A percentile compares a stretch with the other conserved stretches of the same genome.
Conservation (phyloP, 2,797 vertebrate species). For the Artibeus jamaicensis region DNA sequence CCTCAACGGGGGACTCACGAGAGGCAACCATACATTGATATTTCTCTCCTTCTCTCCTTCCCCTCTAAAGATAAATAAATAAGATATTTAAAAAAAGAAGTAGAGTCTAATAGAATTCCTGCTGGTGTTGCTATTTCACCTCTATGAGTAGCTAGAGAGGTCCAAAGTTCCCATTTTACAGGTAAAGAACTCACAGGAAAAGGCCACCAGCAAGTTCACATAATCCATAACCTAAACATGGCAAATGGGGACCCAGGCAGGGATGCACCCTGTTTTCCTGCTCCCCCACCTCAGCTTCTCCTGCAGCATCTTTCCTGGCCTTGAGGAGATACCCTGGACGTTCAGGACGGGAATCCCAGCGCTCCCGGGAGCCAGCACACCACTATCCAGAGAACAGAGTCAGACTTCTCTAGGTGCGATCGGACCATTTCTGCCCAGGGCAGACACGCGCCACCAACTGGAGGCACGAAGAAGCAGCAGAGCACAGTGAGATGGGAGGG, state of each 20-base stretch:
- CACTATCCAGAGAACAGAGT: background rate
- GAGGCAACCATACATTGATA: too few species aligned
- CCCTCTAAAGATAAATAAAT: too few species aligned
- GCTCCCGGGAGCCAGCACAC: background rate
- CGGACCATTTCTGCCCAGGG: background rate
- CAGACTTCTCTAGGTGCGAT: background rate
- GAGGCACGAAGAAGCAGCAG: background rate
- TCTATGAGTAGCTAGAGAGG: background rate
- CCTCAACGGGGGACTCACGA: too few species aligned
- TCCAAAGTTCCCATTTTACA: background rate
- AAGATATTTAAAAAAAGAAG: too few species aligned
- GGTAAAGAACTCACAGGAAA: background rate
- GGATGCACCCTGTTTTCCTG: background rate
- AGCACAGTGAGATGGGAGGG: background rate
- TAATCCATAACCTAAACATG: background rate
- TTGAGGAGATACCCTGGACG: background rate
- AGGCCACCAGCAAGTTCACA: background rate
- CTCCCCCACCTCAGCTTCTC: too few species aligned
- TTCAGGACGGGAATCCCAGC: background rate
- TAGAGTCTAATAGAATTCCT: background rate
- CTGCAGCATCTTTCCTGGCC: rapidly evolving
- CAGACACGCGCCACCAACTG: background rate
- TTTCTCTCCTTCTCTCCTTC: too few species aligned
- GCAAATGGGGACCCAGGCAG: background rate
- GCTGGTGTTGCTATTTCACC: background rate